Base-by-base conservation (phyloP, 2,113 vertebrate genomes). In the Canis aureus region DNA sequence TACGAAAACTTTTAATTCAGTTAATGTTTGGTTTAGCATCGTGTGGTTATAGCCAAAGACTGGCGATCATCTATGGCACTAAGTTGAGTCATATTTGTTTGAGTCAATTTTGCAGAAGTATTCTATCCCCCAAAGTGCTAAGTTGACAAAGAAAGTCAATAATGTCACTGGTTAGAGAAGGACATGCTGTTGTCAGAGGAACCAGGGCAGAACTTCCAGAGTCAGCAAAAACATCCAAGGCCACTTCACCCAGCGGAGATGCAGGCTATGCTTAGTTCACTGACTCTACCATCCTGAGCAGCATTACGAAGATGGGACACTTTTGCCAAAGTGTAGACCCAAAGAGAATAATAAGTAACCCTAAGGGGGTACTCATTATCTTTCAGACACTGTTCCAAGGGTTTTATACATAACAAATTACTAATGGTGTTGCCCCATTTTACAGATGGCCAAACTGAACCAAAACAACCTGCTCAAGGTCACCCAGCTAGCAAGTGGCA, bases 81-180 rank as follows among this genome's bases (percentile, higher is more conserved):
- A 92, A 85, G 92, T 78, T 27, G 91, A 90, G 43, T 59, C 85
- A 67, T 27, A 74, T 49, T 55, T 91, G 57, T 32, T 55, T 91
- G 57, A 22, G 76, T 78, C 83, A 60, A 53, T 80, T 95, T 84
- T 51, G 22, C 23, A 82, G 80, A 53, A 35, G 16, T 13, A 17
- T 25, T 11, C 53, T 64, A 53, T 23, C 51, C 59, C 60, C n/a
- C 13, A 55, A 62, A n/a, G 62, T 35, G 43, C 53, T 38, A 29
- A 23, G 55, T 35, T 89, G 53, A 97, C 81, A 96, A 82, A 89
- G 53, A 91, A 74, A 92, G 89, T 81, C 93, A 93, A 43, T 90
- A 59, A 78, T 32, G 38, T 66, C 60, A 43, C 7, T 60, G 43
- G 64, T 11, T 60, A 60, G 20, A 80, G 66, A 89, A 43, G 51